Base-by-base conservation (phyloP, 1,140 invertebrate genomes). In the Steinernema feltiae region DNA sequence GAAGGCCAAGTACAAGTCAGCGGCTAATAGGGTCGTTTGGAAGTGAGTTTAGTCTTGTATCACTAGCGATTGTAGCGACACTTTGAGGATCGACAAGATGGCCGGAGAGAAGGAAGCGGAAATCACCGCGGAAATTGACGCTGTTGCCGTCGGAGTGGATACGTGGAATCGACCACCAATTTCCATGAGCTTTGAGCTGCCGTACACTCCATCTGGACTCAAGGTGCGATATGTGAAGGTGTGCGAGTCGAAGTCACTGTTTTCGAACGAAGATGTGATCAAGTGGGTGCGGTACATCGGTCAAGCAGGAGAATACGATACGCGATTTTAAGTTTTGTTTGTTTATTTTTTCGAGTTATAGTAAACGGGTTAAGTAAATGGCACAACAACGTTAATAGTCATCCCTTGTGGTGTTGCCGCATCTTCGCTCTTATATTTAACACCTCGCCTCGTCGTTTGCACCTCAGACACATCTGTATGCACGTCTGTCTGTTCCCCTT, bases 261-360 rank as follows among this genome's bases (percentile, higher is more conserved):
- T 98, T 88, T 98, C 94, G 30, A 96, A 99, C 87, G 95, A 98
- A 82, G 96, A 98, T 88, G 96, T 98, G 78, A 97, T 98, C 85
- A 99, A 99, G 92, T 99, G 97, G 97, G 97, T 99, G 30, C 90
- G 96, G 63, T 99, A 99, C 88, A 99, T 99, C 85, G 97, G 97
- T 17, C 91, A 94, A 81, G 97, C 94, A 88, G 96, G 97, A 71
- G 90, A 98, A 3, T 99, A 98, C 87, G 97, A 99, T 90, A 99
- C 97, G 27, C 90, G 96, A 89, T 99, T 96, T 89, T 97, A 79
- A 86, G n/a, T n/a, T n/a, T n/a, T n/a, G n/a, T n/a, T n/a, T n/a
- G n/a, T n/a, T n/a, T n/a, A n/a, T n/a, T n/a, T n/a, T n/a, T n/a
- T n/a, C n/a, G n/a, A n/a, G n/a, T n/a, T n/a, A n/a, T n/a, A n/a